Conservation (phyloP, 2,888 invertebrate species). For the Hemaris fuciformis region DNA sequence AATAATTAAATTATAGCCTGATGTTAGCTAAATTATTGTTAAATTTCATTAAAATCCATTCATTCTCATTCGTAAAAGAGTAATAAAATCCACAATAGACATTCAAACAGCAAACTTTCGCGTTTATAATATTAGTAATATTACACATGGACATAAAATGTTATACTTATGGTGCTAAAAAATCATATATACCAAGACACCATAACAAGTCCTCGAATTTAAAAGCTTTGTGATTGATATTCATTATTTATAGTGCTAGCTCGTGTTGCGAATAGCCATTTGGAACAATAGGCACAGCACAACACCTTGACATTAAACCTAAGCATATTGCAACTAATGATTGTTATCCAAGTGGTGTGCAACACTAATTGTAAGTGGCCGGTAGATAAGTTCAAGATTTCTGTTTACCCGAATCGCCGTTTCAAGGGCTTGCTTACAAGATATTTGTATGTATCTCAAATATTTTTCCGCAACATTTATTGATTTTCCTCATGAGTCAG, state of each 20-base stretch:
- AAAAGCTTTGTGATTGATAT: slow-evolving; percentile 1
- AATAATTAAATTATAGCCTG: no score
- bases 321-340: slow-evolving; percentile 26
- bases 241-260: slow-evolving; percentile 1
- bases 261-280: slow-evolving; percentile 18
- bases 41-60: no score
- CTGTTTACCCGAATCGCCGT: not conserved
- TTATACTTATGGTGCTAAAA: no score
- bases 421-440: not conserved
- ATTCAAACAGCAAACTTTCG: no score
- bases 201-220: not conserved
- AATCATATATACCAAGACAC: not conserved
- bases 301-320: slow-evolving; percentile 47
- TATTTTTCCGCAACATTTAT: not conserved
- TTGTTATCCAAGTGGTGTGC: slow-evolving; percentile 29
- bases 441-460: not conserved
- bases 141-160: no score
- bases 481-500: not conserved
- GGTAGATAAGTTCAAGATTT: not conserved
- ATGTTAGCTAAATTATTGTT: no score
- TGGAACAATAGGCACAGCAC: slow-evolving; percentile 37
- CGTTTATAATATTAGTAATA: no score
- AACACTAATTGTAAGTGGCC: slow-evolving; percentile 5
- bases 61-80: no score
- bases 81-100: no score